Percentiles rank a stretch among this genome's conserved stretches.
Evolutionary conservation across 2,888 invertebrate genomes (phyloP).

Genomic region (Therioaphis trifolii): DNA sequence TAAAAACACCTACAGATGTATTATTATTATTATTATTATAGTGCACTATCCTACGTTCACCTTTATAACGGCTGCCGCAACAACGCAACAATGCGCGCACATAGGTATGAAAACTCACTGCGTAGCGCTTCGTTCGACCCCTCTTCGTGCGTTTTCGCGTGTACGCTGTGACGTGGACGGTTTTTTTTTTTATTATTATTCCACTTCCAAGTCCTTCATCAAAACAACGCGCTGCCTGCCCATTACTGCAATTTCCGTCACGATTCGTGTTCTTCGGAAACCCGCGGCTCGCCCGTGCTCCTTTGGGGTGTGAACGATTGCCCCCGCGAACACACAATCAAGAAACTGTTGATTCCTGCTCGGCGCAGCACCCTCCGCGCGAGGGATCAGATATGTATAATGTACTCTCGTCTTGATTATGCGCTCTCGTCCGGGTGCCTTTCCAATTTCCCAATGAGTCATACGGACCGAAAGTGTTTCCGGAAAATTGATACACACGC

Average conservation of each 20-base stretch:
- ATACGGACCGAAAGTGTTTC: conserved; percentile 52
- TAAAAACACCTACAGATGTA: background rate
- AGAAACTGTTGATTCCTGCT: conserved; percentile 56
- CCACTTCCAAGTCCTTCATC: background rate
- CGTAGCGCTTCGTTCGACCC: background rate
- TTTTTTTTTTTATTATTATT: background rate
- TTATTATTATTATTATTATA: background rate
- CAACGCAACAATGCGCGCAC: background rate
- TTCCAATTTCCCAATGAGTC: conserved; percentile 61
- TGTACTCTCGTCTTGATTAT: conserved; percentile 60
- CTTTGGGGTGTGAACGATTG: conserved; percentile 61
- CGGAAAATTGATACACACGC: conserved; percentile 59
- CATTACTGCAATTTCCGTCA: conserved; percentile 6
- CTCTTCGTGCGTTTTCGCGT: background rate
- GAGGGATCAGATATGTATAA: conserved; percentile 58
- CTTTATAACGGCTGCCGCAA: background rate
- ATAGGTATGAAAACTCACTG: background rate
- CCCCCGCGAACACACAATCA: conserved; percentile 44
- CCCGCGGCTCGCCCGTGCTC: background rate
- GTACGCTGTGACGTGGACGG: background rate
- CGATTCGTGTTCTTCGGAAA: conserved; percentile 45
- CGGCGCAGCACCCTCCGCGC: conserved; percentile 31
- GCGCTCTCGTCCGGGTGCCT: conserved; percentile 35
- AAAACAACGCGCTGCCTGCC: background rate
- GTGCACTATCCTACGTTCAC: background rate